phyloP scores from a whole-genome alignment of 1,140 invertebrate species.

The Plutomurus gul region DNA sequence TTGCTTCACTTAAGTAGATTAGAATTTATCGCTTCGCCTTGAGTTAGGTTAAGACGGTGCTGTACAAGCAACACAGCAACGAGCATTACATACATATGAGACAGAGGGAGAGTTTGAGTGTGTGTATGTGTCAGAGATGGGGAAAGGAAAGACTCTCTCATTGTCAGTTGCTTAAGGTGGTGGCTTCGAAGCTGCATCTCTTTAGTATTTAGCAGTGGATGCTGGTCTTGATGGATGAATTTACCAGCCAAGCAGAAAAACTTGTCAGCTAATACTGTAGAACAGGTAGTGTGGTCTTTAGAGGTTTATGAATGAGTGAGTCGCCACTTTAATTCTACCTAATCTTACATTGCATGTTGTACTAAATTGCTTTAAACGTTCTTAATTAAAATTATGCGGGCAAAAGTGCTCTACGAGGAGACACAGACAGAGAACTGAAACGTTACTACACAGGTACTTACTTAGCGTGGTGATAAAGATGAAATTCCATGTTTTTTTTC shows the following conservation, averaged over 20 bases:
- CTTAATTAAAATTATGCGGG: slow-evolving; percentile 13
- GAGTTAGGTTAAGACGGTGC: slow-evolving; percentile 20
- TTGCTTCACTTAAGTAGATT: slow-evolving; percentile 15
- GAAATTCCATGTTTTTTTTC: not conserved
- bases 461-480: not conserved
- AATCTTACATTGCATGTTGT: not conserved
- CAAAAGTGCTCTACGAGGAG: not conserved
- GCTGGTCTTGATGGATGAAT: not conserved
- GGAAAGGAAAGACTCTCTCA: too few relatives aligned
- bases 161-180: too few relatives aligned
- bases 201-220: too few relatives aligned
- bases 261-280: not conserved
- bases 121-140: too few relatives aligned
- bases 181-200: too few relatives aligned
- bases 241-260: not conserved
- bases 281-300: not conserved
- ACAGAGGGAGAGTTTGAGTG: too few relatives aligned
- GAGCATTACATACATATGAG: not conserved
- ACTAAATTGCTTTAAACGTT: not conserved
- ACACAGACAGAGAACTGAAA: not conserved
- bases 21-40: slow-evolving; percentile 19
- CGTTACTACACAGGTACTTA: too few relatives aligned
- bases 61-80: not conserved
- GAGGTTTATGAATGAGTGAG: not conserved
- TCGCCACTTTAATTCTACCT: not conserved